A percentile compares a stretch with the other conserved stretches of the same genome.
These are phyloP conservation scores for Rhabditoides inermis DNA, from an alignment of 2,888 invertebrate genomes.

Conservation along the genomic window DNA sequence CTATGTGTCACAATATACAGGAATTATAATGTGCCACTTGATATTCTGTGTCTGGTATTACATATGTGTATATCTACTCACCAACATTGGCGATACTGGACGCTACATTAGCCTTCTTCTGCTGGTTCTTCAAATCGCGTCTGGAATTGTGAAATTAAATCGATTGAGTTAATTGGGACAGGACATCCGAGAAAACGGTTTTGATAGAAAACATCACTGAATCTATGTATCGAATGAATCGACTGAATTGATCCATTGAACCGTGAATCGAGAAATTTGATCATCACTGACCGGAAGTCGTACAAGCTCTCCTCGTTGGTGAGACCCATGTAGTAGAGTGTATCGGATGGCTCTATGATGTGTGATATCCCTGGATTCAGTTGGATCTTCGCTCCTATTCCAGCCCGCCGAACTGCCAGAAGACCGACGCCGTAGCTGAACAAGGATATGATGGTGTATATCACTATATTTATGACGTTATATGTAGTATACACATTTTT, in stretches of 20 bases:
- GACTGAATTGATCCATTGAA: neutral
- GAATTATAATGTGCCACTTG: too few relatives aligned
- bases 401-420: slow-evolving; percentile 82
- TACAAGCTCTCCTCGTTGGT: slow-evolving; percentile 45
- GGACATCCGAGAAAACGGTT: too few relatives aligned
- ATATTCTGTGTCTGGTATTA: too few relatives aligned
- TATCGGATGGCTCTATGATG: slow-evolving; percentile 91
- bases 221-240: too few relatives aligned
- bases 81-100: slow-evolving; percentile 37
- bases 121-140: slow-evolving; percentile 34
- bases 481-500: too few relatives aligned
- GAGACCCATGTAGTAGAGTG: slow-evolving; percentile 58
- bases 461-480: too few relatives aligned
- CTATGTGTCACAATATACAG: too few relatives aligned
- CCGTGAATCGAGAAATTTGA: neutral
- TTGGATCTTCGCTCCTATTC: slow-evolving; percentile 70
- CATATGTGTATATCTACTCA: too few relatives aligned
- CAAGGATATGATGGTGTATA: too few relatives aligned
- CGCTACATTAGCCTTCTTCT: slow-evolving; percentile 26
- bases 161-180: too few relatives aligned
- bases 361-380: slow-evolving; percentile 92
- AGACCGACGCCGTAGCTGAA: slow-evolving; percentile 84
- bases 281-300: slow-evolving; percentile 31
- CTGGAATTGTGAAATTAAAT: too few relatives aligned
- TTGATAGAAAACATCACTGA: too few relatives aligned